Percentiles rank a stretch among this genome's conserved stretches.
phyloP scores from a whole-genome alignment of 2,888 invertebrate species.

The Acleris literana region DNA sequence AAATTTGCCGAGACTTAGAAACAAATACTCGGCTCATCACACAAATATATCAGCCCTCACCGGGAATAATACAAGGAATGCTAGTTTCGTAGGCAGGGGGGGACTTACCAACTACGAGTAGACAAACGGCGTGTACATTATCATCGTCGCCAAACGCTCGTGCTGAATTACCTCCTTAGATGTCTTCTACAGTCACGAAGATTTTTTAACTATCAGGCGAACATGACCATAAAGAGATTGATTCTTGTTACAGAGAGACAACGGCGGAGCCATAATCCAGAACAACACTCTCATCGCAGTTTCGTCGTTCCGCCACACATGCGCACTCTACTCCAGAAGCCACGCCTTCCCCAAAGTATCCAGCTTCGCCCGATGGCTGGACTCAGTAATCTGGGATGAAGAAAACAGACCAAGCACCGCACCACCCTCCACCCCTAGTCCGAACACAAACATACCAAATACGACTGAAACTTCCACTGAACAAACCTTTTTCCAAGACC shows the following conservation, averaged over 20 bases:
- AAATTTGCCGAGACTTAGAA: no score
- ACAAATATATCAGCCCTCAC: no score
- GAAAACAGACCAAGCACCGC: slow-evolving; percentile 56
- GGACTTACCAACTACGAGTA: no score
- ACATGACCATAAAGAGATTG: background rate
- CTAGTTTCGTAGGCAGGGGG: no score
- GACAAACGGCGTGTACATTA: no score
- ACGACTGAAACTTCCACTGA: slow-evolving; percentile 44
- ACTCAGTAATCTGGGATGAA: slow-evolving; percentile 76
- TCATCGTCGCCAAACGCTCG: no score
- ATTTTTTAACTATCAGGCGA: background rate
- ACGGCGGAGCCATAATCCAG: slow-evolving; percentile 74
- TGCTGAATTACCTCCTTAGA: no score
- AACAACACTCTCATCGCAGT: slow-evolving; percentile 70
- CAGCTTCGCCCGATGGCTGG: slow-evolving; percentile 66
- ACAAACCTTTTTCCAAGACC: slow-evolving; percentile 49
- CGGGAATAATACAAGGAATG: no score
- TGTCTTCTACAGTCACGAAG: no score
- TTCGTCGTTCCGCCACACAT: slow-evolving; percentile 65
- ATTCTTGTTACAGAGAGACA: slow-evolving; percentile 64
- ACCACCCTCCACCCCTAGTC: slow-evolving; percentile 36
- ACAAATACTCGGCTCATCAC: no score
- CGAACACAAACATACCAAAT: slow-evolving; percentile 42
- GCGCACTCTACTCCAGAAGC: slow-evolving; percentile 68
- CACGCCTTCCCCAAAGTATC: slow-evolving; percentile 73